Evolutionary conservation across 2,888 invertebrate genomes (phyloP).

Genomic region (Actias luna): DNA sequence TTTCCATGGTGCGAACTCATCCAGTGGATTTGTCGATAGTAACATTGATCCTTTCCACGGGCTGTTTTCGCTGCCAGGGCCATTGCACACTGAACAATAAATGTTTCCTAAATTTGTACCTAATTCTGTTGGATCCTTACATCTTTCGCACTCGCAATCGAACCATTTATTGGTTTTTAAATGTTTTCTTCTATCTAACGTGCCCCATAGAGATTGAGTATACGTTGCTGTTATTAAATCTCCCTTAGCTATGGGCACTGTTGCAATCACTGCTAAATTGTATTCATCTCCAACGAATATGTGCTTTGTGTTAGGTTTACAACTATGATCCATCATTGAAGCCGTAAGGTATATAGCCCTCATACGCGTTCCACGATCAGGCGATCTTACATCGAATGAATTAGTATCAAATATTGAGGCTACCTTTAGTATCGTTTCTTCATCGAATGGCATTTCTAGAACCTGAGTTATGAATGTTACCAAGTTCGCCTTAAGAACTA

Average conservation of each 20-base stretch:
- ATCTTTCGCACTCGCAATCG: constrained; percentile 85
- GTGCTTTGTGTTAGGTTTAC: constrained; percentile 87
- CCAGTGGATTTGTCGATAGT: constrained; percentile 82
- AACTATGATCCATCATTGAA: constrained; percentile 87
- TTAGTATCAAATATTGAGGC: constrained; percentile 89
- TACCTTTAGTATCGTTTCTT: constrained; percentile 81
- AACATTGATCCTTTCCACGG: constrained; percentile 70
- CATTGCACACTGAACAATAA: constrained; percentile 83
- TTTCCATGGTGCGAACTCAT: constrained; percentile 82
- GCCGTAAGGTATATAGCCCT: constrained; percentile 85
- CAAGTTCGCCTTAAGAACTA: constrained; percentile 82
- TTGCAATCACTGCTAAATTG: constrained; percentile 84
- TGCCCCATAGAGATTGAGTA: constrained; percentile 86
- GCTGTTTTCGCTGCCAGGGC: constrained; percentile 50
- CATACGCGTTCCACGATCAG: constrained; percentile 72
- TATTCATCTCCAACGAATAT: constrained; percentile 82
- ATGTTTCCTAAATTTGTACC: constrained; percentile 84
- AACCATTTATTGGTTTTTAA: constrained; percentile 85
- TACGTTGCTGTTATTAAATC: constrained; percentile 86
- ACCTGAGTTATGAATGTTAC: constrained; percentile 83
- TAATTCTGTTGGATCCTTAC: constrained; percentile 86
- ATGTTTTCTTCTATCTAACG: constrained; percentile 84
- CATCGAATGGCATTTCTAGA: constrained; percentile 78
- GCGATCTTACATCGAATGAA: constrained; percentile 84
- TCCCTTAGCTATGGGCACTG: constrained; percentile 84